Evolutionary conservation across 2,888 invertebrate genomes (phyloP).

Genomic region (Drosophila cracens): DNA sequence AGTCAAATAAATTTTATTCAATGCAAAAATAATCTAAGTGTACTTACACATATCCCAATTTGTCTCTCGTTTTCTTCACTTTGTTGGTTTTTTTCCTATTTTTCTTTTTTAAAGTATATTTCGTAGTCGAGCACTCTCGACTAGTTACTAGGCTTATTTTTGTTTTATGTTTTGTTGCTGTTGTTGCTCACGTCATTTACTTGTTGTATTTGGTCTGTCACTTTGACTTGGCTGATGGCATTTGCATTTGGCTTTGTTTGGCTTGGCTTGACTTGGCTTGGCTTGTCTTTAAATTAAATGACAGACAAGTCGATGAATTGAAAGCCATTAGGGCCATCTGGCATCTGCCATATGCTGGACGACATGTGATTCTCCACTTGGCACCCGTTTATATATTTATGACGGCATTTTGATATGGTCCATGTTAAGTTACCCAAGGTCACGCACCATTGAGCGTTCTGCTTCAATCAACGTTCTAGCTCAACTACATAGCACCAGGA

Average conservation of each 20-base stretch:
- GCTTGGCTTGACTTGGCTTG: slow-evolving; percentile 33
- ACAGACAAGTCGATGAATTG: slow-evolving; percentile 24
- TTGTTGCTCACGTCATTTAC: slow-evolving; percentile 38
- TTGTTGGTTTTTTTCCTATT: background rate
- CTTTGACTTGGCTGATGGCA: slow-evolving; percentile 42
- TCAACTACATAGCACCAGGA: slow-evolving; percentile 42
- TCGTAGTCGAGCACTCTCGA: background rate
- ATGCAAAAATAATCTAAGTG: background rate
- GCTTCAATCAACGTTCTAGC: slow-evolving; percentile 61
- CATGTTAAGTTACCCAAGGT: slow-evolving; percentile 60
- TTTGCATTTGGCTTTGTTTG: slow-evolving; percentile 31
- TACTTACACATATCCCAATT: background rate
- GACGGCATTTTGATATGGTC: slow-evolving; percentile 24
- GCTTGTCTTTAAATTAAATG: slow-evolving; percentile 44
- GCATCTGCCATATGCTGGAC: slow-evolving; percentile 39
- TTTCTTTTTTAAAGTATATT: background rate
- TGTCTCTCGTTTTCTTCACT: background rate
- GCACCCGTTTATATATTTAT: slow-evolving; percentile 35
- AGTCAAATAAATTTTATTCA: background rate
- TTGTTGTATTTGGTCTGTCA: slow-evolving; percentile 45
- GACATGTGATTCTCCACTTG: slow-evolving; percentile 18
- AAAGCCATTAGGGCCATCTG: slow-evolving; percentile 20
- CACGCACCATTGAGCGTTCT: slow-evolving; percentile 70
- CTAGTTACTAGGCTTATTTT: slow-evolving; percentile 4
- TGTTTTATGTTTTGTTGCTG: slow-evolving; percentile 8